Evolutionary conservation across 2,113 vertebrate species (phyloP).

Genomic region (Siniperca knerii): DNA sequence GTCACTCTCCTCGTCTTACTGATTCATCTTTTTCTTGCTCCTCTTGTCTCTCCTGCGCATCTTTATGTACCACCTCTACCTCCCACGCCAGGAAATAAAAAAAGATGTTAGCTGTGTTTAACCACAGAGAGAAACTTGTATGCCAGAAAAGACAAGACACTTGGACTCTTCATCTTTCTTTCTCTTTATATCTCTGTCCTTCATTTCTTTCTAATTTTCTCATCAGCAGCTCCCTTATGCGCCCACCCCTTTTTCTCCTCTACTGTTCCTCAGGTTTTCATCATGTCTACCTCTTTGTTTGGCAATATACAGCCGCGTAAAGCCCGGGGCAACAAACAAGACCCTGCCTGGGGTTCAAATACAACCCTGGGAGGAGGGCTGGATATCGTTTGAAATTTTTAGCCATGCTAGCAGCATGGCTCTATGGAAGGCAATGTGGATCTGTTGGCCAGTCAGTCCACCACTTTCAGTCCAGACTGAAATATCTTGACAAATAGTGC

Average conservation of each 20-base stretch:
- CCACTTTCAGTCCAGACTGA: background rate
- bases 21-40: background rate
- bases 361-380: background rate
- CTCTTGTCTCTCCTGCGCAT: constrained; percentile 4
- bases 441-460: background rate
- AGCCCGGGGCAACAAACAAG: constrained; percentile 17
- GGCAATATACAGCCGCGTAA: background rate
- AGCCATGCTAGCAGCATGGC: background rate
- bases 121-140: background rate
- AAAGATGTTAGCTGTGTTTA: constrained; percentile 1
- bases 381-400: background rate
- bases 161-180: background rate
- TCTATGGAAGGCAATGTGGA: background rate
- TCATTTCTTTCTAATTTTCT: background rate
- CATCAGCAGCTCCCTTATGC: background rate
- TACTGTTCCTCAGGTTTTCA: background rate
- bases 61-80: background rate
- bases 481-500: background rate
- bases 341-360: constrained; percentile 16
- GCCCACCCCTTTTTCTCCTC: background rate
- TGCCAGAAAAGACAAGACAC: background rate
- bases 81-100: constrained; percentile 13
- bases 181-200: background rate
- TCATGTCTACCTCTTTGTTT: background rate
- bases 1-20: constrained; percentile 18